Evolutionary conservation across 1,140 invertebrate species (phyloP).

Genomic region (Scaptodrosophila lebanonensis): DNA sequence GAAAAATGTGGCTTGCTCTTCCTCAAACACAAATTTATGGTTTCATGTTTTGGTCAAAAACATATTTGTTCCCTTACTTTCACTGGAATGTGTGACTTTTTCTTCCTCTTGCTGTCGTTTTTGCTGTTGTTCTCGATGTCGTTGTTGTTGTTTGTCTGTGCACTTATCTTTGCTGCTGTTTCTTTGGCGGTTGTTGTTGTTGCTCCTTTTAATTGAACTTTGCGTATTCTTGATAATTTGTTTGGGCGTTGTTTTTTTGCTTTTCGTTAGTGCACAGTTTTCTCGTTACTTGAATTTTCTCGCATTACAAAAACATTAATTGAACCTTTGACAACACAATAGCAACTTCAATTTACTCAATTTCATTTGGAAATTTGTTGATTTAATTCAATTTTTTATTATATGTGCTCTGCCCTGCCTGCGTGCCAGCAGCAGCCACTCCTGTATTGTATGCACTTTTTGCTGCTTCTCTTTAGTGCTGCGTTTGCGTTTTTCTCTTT

Average conservation of each 20-base stretch:
- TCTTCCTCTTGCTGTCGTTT: conserved; percentile 33
- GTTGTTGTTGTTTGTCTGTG: conserved; percentile 26
- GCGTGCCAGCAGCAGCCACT: conserved; percentile 43
- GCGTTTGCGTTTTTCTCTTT: conserved; percentile 33
- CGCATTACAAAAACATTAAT: conserved; percentile 27
- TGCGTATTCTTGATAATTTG: conserved; percentile 22
- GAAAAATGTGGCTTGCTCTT: conserved; percentile 62
- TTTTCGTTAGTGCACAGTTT: too few relatives aligned
- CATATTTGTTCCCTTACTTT: conserved; percentile 43
- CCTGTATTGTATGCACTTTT: conserved; percentile 72
- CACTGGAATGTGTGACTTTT: conserved; percentile 58
- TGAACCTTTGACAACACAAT: conserved; percentile 23
- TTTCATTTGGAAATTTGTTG: conserved; percentile 43
- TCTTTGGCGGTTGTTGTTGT: conserved; percentile 15
- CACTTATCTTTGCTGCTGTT: conserved; percentile 44
- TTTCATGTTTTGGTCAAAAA: conserved; percentile 63
- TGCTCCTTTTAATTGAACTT: conserved; percentile 19
- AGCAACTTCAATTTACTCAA: conserved; percentile 9
- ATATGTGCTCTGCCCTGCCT: too few relatives aligned
- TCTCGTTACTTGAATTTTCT: conserved; percentile 54
- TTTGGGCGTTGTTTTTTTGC: conserved; percentile 27
- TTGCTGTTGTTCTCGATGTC: conserved; percentile 24
- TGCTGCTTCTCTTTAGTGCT: conserved; percentile 39
- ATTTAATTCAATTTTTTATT: conserved; percentile 33
- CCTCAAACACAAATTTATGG: conserved; percentile 63